Percentiles rank a stretch among this genome's conserved stretches.
These are phyloP conservation scores for Lomographa bimaculata DNA, from an alignment of 2,888 invertebrate species.

Conservation along the genomic window DNA sequence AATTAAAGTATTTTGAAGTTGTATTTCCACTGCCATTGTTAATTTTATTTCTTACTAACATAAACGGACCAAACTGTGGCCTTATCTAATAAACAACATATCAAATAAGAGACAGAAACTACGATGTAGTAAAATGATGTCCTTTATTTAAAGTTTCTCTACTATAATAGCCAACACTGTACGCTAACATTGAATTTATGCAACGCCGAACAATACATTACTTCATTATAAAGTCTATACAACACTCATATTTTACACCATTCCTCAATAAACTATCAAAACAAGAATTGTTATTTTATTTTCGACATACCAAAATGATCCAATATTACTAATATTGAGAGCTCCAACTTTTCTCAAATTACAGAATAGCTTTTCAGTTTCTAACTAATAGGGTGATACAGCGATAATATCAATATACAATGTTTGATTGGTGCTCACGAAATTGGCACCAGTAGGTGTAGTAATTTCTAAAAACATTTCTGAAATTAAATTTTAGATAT, in stretches of 20 bases:
- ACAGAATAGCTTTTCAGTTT: too few species aligned
- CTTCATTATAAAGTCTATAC: conserved; percentile 34
- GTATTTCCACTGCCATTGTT: conserved; percentile 34
- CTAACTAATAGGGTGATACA: too few species aligned
- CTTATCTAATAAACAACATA: conserved; percentile 37
- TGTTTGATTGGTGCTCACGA: too few species aligned
- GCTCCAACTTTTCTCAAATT: too few species aligned
- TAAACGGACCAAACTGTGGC: conserved; percentile 37
- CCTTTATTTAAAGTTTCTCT: conserved; percentile 56
- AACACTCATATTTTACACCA: conserved; percentile 57
- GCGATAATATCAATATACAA: too few species aligned
- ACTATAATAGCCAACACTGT: conserved; percentile 41
- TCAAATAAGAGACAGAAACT: conserved; percentile 45
- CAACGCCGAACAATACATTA: conserved; percentile 32
- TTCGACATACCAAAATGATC: conserved; percentile 13
- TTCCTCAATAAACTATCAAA: conserved; percentile 67
- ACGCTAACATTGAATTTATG: conserved; percentile 46
- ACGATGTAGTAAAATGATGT: conserved; percentile 41
- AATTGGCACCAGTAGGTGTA: too few species aligned
- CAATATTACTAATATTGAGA: too few species aligned
- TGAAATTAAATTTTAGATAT: too few species aligned
- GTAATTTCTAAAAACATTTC: too few species aligned
- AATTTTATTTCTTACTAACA: conserved; percentile 34
- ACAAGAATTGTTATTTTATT: conserved; percentile 45
- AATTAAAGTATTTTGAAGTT: conserved; percentile 12